phyloP scores from a whole-genome alignment of 2,113 vertebrate species.

The Anolis carolinensis region DNA sequence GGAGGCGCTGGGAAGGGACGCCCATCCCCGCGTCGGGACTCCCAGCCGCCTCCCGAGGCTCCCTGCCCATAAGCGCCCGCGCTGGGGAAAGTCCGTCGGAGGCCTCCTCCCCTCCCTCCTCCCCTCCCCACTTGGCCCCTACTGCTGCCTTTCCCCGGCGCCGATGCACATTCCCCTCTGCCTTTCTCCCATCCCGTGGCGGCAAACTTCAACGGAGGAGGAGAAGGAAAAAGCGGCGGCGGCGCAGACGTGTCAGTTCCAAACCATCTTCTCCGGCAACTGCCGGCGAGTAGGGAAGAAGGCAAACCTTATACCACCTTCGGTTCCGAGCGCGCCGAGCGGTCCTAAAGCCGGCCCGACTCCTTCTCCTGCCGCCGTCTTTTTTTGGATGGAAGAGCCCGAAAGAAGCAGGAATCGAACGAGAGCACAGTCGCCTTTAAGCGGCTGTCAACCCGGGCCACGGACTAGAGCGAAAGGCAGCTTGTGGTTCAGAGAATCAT shows the following conservation, averaged over 20 bases:
- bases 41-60: background rate
- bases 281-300: conserved; percentile 75
- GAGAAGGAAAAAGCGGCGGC: conserved; percentile 34
- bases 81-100: too few species aligned
- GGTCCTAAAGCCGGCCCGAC: conserved; percentile 83
- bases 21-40: conserved; percentile 51
- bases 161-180: background rate
- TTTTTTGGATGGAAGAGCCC: too few species aligned
- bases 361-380: conserved; percentile 21
- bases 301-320: conserved; percentile 76
- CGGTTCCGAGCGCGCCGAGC: conserved; percentile 79
- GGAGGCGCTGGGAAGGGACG: conserved; percentile 65
- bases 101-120: too few species aligned
- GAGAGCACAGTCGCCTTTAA: too few species aligned
- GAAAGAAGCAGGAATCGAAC: too few species aligned
- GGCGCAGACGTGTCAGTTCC: conserved; percentile 68
- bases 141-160: too few species aligned
- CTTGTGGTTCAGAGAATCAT: too few species aligned
- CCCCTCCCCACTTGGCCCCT: too few species aligned
- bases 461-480: too few species aligned
- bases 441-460: too few species aligned
- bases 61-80: background rate
- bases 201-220: background rate
- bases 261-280: conserved; percentile 76
- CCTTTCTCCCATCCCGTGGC: background rate